phyloP scores from a whole-genome alignment of 2,113 vertebrate species.

The Hypanus sabinus region DNA sequence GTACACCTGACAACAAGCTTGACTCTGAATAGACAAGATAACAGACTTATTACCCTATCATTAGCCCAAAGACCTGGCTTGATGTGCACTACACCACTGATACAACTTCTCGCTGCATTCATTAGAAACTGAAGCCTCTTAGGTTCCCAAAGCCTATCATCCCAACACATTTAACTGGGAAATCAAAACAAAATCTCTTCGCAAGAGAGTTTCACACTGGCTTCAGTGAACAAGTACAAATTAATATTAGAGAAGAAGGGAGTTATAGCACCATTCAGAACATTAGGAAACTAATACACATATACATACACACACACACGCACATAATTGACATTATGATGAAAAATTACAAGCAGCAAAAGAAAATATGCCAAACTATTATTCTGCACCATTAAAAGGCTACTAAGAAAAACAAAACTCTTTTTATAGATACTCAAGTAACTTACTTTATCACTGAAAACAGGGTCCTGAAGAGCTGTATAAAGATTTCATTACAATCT shows the following conservation, averaged over 20 bases:
- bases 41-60: not conserved
- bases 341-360: not conserved
- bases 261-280: not conserved
- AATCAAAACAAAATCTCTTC: not conserved
- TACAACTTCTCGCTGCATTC: not conserved
- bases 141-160: not conserved
- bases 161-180: not conserved
- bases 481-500: conserved; percentile 99
- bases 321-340: not conserved
- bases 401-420: not conserved
- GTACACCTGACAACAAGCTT: no score
- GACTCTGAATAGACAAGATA: not conserved
- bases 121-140: not conserved
- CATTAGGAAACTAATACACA: not conserved
- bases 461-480: conserved; percentile 97
- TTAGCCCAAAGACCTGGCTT: no score
- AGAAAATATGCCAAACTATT: not conserved
- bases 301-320: no score
- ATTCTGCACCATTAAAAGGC: not conserved
- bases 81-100: not conserved
- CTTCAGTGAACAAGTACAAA: not conserved
- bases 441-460: conserved; percentile 99
- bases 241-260: not conserved
- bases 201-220: not conserved
- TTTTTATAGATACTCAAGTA: conserved; percentile 21